A percentile compares a stretch with the other conserved stretches of the same genome.
Conservation (phyloP, 2,797 vertebrate species). For the Manis pentadactyla region DNA sequence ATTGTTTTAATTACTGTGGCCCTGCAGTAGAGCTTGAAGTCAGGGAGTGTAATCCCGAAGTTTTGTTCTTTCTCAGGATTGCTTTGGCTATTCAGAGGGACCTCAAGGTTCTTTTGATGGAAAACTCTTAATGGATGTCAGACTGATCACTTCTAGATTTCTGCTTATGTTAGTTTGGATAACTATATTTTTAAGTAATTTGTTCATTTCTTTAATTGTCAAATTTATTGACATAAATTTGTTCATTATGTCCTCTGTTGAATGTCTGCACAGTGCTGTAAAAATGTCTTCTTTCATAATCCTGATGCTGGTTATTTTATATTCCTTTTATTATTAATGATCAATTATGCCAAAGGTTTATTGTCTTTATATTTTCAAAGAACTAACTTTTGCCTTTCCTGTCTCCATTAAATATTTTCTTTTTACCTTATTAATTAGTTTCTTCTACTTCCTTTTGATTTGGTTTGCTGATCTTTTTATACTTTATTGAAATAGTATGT, state of each 20-base stretch:
- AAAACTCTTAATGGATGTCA: conserved; percentile 20
- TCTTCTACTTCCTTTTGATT: background rate
- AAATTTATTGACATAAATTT: background rate
- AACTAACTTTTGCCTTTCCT: background rate
- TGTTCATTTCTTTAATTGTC: background rate
- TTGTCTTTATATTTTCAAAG: conserved; percentile 20
- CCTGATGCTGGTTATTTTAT: background rate
- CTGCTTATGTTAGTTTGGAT: background rate
- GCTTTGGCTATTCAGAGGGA: no score
- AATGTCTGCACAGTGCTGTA: background rate
- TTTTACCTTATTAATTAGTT: background rate
- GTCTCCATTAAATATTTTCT: background rate
- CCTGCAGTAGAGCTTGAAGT: no score
- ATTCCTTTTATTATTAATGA: conserved; percentile 38
- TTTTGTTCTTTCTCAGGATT: no score
- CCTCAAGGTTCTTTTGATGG: background rate
- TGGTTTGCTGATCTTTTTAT: background rate
- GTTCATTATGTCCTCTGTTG: background rate
- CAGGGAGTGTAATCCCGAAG: no score
- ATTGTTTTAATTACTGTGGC: no score
- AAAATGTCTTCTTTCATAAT: background rate
- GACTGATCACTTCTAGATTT: background rate
- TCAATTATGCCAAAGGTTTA: background rate
- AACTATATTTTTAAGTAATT: background rate
- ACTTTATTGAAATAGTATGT: background rate